Evolutionary conservation across 2,888 invertebrate species (phyloP), one percentile per base, ranked within the genome.

Genomic region (Branchipolynoe longqiensis): DNA sequence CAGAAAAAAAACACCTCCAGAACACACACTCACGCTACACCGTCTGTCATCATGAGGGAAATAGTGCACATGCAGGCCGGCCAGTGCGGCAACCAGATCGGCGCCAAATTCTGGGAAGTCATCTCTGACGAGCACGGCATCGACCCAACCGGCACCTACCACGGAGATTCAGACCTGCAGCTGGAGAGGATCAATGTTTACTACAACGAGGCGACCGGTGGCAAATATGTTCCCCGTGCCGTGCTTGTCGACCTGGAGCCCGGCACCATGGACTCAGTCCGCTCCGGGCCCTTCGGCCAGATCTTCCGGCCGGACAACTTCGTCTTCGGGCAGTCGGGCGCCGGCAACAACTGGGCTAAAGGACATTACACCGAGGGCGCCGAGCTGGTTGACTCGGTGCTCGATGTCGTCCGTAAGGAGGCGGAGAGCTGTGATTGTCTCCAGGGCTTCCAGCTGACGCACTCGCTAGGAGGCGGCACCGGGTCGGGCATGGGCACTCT

Each of bases 191-290:
- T 90, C 56, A 96, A 96, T 92, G 97, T 98, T 83, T 98, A 98
- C 94, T 98, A 97, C 95, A 97, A 97, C 95, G 97, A 97, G 95
- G 97, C 97, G 8, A 86, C 86, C 25, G 85, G 88, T 40, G 97
- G 97, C 91, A 98, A 98, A 94, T 98, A 98, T 94, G 98, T 98
- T 86, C 98, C 98, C n/a, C 95, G 98, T 89, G 97, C 98, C 91
- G 96, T 98, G 93, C 95, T 98, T 87, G 97, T 98, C 89, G 98
- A 98, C 93, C 95, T 98, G 93, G 98, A 98, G 94, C 98, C 98
- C 81, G 98, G 98, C 89, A 98, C 98, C 91, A 98, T 98, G 98
- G 98, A 98, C 94, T 97, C 98, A 0, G 98, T 98, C 88, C 98
- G 83, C 58, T 83, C 83, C 48, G 82, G 82, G 22, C 82, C 82